Evolutionary conservation across 2,888 invertebrate genomes (phyloP).

Genomic region (Alloplasta piceator): DNA sequence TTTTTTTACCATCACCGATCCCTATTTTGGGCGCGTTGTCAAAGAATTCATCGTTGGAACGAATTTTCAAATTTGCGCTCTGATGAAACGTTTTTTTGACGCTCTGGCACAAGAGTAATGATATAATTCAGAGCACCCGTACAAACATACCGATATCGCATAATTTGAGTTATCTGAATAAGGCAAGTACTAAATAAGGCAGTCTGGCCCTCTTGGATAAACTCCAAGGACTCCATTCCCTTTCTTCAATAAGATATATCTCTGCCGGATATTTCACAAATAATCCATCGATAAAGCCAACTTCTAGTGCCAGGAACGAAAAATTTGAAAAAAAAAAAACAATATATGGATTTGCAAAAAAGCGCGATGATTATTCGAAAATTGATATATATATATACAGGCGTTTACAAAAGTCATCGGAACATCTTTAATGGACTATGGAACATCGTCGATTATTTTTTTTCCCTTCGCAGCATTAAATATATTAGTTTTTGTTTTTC

Average conservation of each 20-base stretch:
- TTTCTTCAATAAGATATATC: neutral
- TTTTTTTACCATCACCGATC: neutral
- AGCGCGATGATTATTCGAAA: constrained; percentile 12
- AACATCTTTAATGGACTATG: neutral
- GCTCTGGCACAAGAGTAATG: too few species aligned
- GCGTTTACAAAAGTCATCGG: constrained; percentile 45
- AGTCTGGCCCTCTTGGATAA: constrained; percentile 22
- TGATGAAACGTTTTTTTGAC: too few species aligned
- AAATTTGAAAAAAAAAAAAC: constrained; percentile 3
- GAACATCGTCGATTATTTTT: constrained; percentile 36
- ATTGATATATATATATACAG: constrained; percentile 16
- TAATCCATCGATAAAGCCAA: neutral
- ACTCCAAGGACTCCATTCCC: neutral
- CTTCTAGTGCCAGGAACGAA: constrained; percentile 33
- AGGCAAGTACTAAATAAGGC: constrained; percentile 54
- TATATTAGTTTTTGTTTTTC: neutral
- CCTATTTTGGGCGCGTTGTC: too few species aligned
- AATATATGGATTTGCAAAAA: constrained; percentile 9
- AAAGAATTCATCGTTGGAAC: too few species aligned
- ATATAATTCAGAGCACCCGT: too few species aligned
- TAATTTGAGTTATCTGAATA: constrained; percentile 31
- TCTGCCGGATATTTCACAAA: neutral
- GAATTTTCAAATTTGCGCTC: too few species aligned
- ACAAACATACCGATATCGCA: constrained; percentile 20
- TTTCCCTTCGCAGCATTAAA: neutral